Conservation (phyloP, 2,888 invertebrate genomes). For the Eupithecia vulgata region DNA sequence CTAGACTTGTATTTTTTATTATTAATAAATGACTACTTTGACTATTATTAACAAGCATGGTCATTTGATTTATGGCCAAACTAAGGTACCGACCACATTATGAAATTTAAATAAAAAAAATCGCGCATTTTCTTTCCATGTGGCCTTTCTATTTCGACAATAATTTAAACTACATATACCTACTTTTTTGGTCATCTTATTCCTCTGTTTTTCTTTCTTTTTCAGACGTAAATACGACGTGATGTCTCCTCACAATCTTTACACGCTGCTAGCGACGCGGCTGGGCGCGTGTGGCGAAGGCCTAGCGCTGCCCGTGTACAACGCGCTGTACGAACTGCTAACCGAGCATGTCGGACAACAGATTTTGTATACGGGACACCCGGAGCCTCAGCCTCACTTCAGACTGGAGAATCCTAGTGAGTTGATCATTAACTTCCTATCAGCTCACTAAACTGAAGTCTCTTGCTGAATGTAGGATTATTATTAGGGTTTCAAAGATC, state of each 20-base stretch:
- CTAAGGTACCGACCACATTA: too few relatives aligned
- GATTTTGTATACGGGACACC: slow-evolving; percentile 95
- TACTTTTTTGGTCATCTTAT: not conserved
- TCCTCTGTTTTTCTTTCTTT: not conserved
- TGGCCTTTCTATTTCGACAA: not conserved
- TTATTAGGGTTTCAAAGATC: too few relatives aligned
- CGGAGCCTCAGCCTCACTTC: slow-evolving; percentile 97
- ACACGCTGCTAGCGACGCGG: slow-evolving; percentile 97
- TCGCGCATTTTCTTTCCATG: not conserved
- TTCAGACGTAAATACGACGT: slow-evolving; percentile 98
- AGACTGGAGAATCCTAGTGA: slow-evolving; percentile 98
- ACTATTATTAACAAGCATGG: too few relatives aligned
- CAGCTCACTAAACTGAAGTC: not conserved
- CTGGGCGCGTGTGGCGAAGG: slow-evolving; percentile 89
- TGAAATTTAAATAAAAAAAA: too few relatives aligned
- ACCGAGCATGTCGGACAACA: slow-evolving; percentile 98
- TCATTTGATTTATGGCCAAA: too few relatives aligned
- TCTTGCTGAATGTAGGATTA: too few relatives aligned
- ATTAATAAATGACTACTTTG: too few relatives aligned
- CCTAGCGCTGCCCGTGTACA: slow-evolving; percentile 97
- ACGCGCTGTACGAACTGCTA: slow-evolving; percentile 99
- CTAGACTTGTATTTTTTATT: too few relatives aligned
- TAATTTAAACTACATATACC: not conserved
- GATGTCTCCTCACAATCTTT: slow-evolving; percentile 99
- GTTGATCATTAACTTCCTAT: slow-evolving; percentile 49